Conservation (phyloP, 2,113 vertebrate genomes). For the Melanostigma gelatinosum region DNA sequence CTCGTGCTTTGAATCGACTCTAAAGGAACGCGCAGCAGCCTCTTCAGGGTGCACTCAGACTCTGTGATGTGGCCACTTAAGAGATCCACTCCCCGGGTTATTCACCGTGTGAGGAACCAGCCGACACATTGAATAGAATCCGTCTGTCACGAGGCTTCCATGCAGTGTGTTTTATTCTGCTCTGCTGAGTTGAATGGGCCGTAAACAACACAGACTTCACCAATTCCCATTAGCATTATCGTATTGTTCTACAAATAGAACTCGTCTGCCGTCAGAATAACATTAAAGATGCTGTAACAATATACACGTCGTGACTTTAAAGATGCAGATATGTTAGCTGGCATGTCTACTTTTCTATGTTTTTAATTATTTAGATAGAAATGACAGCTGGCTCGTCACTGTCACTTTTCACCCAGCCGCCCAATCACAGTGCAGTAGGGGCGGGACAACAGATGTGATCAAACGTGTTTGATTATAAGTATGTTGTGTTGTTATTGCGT, state of each 20-base stretch:
- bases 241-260: neutral
- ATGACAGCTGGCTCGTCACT: no score
- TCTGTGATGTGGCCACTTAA: slow-evolving; percentile 50
- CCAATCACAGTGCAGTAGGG: no score
- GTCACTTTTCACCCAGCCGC: no score
- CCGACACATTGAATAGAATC: slow-evolving; percentile 36
- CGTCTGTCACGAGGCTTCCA: neutral
- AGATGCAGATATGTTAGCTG: no score
- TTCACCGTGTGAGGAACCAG: slow-evolving; percentile 43
- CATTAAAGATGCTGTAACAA: neutral
- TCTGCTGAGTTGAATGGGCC: neutral
- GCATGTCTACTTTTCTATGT: no score
- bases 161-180: neutral
- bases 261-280: neutral
- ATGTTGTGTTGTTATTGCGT: no score
- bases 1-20: slow-evolving; percentile 52
- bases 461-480: no score
- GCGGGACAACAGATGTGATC: no score
- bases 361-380: no score
- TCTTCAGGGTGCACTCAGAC: slow-evolving; percentile 48
- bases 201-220: no score
- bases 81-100: slow-evolving; percentile 32
- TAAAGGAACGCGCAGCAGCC: slow-evolving; percentile 14
- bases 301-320: no score
- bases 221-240: no score